Evolutionary conservation across 1,140 invertebrate species (phyloP).

Genomic region (Tribolium castaneum): DNA sequence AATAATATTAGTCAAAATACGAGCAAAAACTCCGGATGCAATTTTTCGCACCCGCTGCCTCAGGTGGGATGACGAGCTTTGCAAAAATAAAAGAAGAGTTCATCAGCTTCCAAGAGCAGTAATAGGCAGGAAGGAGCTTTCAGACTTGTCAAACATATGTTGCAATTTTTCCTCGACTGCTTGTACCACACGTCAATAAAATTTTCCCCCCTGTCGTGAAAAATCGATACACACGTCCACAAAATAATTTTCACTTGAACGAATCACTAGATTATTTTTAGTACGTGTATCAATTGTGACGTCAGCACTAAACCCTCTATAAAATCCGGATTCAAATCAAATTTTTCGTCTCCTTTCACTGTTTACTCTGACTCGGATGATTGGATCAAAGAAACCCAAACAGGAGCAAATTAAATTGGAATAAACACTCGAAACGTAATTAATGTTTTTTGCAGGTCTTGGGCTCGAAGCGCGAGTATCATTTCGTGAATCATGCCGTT

Average conservation of each 20-base stretch:
- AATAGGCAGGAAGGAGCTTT: too few relatives aligned
- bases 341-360: not conserved
- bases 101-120: too few relatives aligned
- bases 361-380: not conserved
- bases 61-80: too few relatives aligned
- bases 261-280: not conserved
- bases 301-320: not conserved
- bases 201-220: too few relatives aligned
- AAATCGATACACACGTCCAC: not conserved
- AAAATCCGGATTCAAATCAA: not conserved
- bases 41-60: too few relatives aligned
- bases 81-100: too few relatives aligned
- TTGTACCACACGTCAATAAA: too few relatives aligned
- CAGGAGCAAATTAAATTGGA: not conserved
- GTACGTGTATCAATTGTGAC: not conserved
- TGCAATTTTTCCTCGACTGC: too few relatives aligned
- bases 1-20: too few relatives aligned
- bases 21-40: too few relatives aligned
- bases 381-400: too few relatives aligned
- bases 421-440: not conserved
- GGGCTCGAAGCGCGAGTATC: constrained; percentile 87
- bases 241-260: not conserved
- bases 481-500: constrained; percentile 89
- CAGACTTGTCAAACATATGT: too few relatives aligned
- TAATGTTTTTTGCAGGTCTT: constrained; percentile 75